phyloP scores from a whole-genome alignment of 35 echinoderm and acorn worm species.

The Apostichopus californicus region DNA sequence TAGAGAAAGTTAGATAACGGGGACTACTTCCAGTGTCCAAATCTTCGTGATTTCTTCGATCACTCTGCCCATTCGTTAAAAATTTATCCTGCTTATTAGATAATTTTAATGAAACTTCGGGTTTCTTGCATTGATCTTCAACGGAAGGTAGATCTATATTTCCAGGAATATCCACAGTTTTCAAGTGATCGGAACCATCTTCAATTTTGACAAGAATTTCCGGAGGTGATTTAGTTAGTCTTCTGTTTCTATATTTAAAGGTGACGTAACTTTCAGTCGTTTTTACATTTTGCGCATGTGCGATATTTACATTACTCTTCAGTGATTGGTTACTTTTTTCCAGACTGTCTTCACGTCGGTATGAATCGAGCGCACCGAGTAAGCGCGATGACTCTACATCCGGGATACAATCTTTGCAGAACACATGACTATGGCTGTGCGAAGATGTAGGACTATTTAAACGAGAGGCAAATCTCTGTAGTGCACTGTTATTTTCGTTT shows the following conservation, averaged over 20 bases:
- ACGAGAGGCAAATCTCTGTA: not conserved
- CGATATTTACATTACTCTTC: not conserved
- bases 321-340: not conserved
- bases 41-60: not conserved
- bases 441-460: not conserved
- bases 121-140: not conserved
- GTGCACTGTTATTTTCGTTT: not conserved
- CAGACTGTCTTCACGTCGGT: not conserved
- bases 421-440: not conserved
- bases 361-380: conserved; percentile 2
- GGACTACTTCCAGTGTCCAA: not conserved
- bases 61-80: not conserved
- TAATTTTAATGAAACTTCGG: not conserved
- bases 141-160: not conserved
- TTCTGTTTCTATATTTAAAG: not conserved
- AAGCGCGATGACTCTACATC: not conserved
- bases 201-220: conserved; percentile 32
- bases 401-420: conserved; percentile 1
- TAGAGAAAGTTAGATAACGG: not conserved
- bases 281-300: not conserved
- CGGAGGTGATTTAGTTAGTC: not conserved
- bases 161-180: not conserved
- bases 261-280: not conserved
- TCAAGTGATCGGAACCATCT: not conserved
- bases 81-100: not conserved